A percentile compares a stretch with the other conserved stretches of the same genome.
phyloP scores from a whole-genome alignment of 2,888 invertebrate species.

The Branchellion lobata region DNA sequence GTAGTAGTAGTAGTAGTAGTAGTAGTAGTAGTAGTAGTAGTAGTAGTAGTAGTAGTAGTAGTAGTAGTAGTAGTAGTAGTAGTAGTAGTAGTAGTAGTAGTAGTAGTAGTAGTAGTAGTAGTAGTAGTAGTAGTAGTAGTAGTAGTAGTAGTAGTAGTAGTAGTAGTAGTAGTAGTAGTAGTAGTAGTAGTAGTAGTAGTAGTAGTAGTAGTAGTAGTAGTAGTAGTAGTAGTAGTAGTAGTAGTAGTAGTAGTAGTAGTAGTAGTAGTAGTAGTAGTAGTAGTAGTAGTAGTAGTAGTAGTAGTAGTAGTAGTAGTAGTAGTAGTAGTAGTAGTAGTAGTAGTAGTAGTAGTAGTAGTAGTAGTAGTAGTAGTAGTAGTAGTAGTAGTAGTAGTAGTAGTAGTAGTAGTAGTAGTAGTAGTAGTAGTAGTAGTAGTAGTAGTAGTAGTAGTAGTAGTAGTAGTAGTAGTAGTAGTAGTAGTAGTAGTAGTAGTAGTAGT shows the following conservation, averaged over 20 bases:
- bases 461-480: not conserved
- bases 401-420: conserved; percentile 10
- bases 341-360: conserved; percentile 46
- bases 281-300: conserved; percentile 47
- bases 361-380: conserved; percentile 36
- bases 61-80: conserved; percentile 47
- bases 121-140: conserved; percentile 47
- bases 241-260: conserved; percentile 28
- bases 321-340: conserved; percentile 48
- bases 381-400: conserved; percentile 24
- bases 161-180: conserved; percentile 28
- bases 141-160: conserved; percentile 47
- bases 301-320: conserved; percentile 47
- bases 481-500: conserved; percentile 3
- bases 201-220: conserved; percentile 47
- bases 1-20: conserved; percentile 13
- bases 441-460: not conserved
- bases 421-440: conserved; percentile 20
- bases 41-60: conserved; percentile 47
- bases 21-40: conserved; percentile 45
- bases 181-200: conserved; percentile 44
- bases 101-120: conserved; percentile 45
- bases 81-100: conserved; percentile 22
- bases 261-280: conserved; percentile 43
- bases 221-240: conserved; percentile 47